Base-by-base conservation (phyloP, 2,113 vertebrate genomes). In the Plectropomus leopardus region DNA sequence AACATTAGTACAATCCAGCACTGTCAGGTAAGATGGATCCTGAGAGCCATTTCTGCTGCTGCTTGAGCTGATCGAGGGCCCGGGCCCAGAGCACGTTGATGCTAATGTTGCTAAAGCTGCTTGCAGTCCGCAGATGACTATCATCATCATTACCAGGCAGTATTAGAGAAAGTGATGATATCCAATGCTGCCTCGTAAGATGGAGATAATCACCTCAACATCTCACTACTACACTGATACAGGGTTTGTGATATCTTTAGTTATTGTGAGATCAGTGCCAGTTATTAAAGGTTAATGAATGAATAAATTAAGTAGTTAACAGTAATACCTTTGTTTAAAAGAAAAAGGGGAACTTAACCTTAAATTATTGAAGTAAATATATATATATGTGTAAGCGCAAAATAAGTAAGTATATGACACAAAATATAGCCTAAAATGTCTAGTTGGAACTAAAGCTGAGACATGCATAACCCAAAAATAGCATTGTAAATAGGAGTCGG, bases 121-220 rank as follows among this genome's bases (percentile, higher is more conserved):
- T 78, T 48, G 89, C 24, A 58, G 92, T 72, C 26, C 3, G 84
- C 19, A 92, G 97, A 94, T 94, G 95, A 88, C 95, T 94, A 93
- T 96, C 86, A 97, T 97, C 98, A 99, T 99, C 98, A 98, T 99
- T 99, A 99, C 98, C 98, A 99, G 98, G 98, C 98, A 99, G 98
- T 99, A 99, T 99, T 99, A 99, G 98, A 99, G 92, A 96, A 64
- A 94, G 86, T 90, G 92, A 95, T 92, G 94, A 94, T 95, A 97
- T 99, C 98, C 97, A 99, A 99, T 99, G 97, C 98, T 99, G 97
- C 98, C 98, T 97, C 96, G 98, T 99, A 99, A 99, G 98, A 99
- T 99, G 98, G 94, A 93, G 93, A 96, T 94, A 94, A 93, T 91
- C 88, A 86, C 94, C 96, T 95, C 34, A 70, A 72, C 0, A 7